Conservation (phyloP, 2,888 invertebrate genomes). For the Pocota personata region DNA sequence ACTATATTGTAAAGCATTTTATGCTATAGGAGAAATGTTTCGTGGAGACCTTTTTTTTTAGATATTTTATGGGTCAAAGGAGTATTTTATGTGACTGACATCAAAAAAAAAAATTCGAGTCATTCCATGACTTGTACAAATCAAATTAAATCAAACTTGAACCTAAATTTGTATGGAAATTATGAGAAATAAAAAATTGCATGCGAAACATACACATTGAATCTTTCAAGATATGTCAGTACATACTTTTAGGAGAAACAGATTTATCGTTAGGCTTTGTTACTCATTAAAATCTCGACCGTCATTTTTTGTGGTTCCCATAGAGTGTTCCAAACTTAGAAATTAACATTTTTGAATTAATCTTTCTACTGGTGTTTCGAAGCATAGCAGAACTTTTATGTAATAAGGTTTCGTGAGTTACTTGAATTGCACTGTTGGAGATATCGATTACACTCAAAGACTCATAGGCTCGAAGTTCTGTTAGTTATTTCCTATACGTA, state of each 20-base stretch:
- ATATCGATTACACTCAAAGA: too few species aligned
- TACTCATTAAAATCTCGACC: too few species aligned
- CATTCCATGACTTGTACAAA: background rate
- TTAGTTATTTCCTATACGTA: too few species aligned
- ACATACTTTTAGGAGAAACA: background rate
- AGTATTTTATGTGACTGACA: background rate
- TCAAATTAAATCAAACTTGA: background rate
- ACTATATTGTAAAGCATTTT: background rate
- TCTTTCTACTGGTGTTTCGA: too few species aligned
- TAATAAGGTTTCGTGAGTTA: too few species aligned
- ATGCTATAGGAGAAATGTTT: background rate
- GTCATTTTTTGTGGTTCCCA: too few species aligned
- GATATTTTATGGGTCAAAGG: conserved; percentile 15
- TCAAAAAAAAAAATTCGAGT: background rate
- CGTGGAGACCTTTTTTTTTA: background rate
- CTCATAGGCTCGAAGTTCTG: too few species aligned
- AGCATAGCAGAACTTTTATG: too few species aligned
- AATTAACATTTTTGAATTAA: too few species aligned
- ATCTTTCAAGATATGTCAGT: background rate
- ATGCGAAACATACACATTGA: background rate
- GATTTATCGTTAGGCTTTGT: background rate
- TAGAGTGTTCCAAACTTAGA: too few species aligned
- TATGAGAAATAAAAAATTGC: background rate
- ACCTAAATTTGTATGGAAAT: background rate
- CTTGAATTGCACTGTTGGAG: too few species aligned